A percentile compares a stretch with the other conserved stretches of the same genome.
Conservation (phyloP, 2,888 invertebrate species). For the Pimpla rufipes region DNA sequence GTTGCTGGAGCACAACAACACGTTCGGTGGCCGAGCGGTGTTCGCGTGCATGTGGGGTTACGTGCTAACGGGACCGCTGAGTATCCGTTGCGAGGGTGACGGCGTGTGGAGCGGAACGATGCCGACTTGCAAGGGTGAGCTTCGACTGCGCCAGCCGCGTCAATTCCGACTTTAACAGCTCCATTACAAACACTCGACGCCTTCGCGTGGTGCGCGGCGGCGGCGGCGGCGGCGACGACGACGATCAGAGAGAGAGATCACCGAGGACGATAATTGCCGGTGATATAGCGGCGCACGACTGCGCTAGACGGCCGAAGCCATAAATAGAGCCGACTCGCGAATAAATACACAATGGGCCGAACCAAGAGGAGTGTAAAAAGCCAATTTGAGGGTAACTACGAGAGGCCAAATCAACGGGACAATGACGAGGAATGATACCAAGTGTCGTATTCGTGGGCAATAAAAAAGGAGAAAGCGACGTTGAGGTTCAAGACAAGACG, state of each 20-base stretch:
- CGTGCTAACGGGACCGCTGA: slow-evolving; percentile 91
- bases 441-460: slow-evolving; percentile 36
- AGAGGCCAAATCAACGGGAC: slow-evolving; percentile 13
- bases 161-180: slow-evolving; percentile 52
- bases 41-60: slow-evolving; percentile 95
- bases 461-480: slow-evolving; percentile 21
- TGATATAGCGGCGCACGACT: slow-evolving; percentile 34
- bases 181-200: slow-evolving; percentile 41
- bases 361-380: slow-evolving; percentile 10
- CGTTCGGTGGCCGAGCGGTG: slow-evolving; percentile 92
- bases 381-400: slow-evolving; percentile 26
- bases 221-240: too few relatives aligned
- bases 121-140: slow-evolving; percentile 91
- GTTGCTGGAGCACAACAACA: slow-evolving; percentile 92
- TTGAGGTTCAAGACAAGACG: neutral
- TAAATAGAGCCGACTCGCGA: slow-evolving; percentile 43
- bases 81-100: slow-evolving; percentile 92
- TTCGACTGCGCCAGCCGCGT: slow-evolving; percentile 4
- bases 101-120: slow-evolving; percentile 93
- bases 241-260: neutral
- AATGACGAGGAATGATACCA: slow-evolving; percentile 36
- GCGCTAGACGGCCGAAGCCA: neutral
- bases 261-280: slow-evolving; percentile 7
- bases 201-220: neutral
- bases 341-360: slow-evolving; percentile 2